Conservation (phyloP, 2,113 vertebrate species). For the Syngnathus scovelli region DNA sequence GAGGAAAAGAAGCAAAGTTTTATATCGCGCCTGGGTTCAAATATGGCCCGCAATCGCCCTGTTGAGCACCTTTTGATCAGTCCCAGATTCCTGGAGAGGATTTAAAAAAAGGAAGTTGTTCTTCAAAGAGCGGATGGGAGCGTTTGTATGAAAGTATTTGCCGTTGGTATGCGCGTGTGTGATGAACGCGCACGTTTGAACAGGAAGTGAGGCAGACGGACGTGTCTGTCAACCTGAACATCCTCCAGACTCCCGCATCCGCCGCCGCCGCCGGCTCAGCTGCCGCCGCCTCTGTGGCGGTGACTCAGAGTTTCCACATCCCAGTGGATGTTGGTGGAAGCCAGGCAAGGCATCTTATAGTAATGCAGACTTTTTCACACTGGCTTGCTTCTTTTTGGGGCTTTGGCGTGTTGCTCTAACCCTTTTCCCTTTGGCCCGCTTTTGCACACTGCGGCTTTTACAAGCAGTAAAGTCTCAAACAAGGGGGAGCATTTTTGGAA, state of each 20-base stretch:
- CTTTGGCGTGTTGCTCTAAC: conserved; percentile 36
- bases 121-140: background rate
- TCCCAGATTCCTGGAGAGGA: background rate
- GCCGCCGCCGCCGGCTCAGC: conserved; percentile 23
- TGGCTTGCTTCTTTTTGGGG: conserved; percentile 3
- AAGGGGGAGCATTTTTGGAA: conserved; percentile 51
- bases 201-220: conserved; percentile 62
- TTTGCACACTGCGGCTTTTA: conserved; percentile 50
- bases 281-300: conserved; percentile 37
- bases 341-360: conserved; percentile 40
- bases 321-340: conserved; percentile 52
- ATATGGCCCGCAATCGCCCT: background rate
- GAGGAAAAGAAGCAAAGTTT: too few species aligned
- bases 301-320: conserved; percentile 70
- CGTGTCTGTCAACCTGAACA: conserved; percentile 64
- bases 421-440: conserved; percentile 29
- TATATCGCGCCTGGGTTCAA: background rate
- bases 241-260: conserved; percentile 57
- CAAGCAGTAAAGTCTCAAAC: conserved; percentile 23
- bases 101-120: background rate
- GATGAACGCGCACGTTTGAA: conserved; percentile 30
- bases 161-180: conserved; percentile 21
- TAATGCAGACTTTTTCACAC: conserved; percentile 38
- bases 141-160: background rate
- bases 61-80: background rate